Evolutionary conservation across 2,113 vertebrate species (phyloP).

Genomic region (Circaetus gallicus): DNA sequence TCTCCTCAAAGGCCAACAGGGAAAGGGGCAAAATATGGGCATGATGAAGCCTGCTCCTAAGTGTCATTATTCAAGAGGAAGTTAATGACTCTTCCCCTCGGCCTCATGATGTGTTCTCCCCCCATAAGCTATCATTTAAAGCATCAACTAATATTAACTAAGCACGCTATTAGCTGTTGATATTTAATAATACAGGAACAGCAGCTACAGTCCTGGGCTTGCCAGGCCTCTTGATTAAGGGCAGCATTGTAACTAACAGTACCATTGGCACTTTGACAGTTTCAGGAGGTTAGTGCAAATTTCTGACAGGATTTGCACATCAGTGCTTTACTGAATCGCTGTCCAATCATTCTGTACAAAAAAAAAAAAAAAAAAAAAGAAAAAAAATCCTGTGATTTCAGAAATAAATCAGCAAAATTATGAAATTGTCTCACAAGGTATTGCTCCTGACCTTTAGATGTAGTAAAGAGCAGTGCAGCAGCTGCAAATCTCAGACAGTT

Average conservation of each 20-base stretch:
- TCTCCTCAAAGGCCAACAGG: not conserved
- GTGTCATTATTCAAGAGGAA: constrained; percentile 2
- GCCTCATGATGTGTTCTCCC: not conserved
- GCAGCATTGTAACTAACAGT: not conserved
- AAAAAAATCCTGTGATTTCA: not conserved
- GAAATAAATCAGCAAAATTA: not conserved
- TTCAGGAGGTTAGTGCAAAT: not conserved
- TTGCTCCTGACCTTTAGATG: not conserved
- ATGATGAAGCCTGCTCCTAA: not conserved
- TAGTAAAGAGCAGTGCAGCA: not conserved
- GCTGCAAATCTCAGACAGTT: not conserved
- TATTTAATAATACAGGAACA: constrained; percentile 44
- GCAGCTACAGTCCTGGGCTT: not conserved
- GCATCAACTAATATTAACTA: constrained; percentile 22
- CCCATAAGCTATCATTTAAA: constrained; percentile 5
- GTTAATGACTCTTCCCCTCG: not conserved
- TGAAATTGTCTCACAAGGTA: not conserved
- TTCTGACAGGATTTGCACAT: not conserved
- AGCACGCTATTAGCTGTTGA: constrained; percentile 21
- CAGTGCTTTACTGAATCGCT: not conserved
- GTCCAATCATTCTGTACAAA: not conserved
- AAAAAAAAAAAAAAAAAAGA: not conserved
- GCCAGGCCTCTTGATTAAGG: constrained; percentile 28
- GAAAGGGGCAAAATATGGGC: not conserved
- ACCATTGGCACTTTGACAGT: constrained; percentile 19